Conservation (phyloP, 2,888 invertebrate genomes). For the Pterostichus madidus region DNA sequence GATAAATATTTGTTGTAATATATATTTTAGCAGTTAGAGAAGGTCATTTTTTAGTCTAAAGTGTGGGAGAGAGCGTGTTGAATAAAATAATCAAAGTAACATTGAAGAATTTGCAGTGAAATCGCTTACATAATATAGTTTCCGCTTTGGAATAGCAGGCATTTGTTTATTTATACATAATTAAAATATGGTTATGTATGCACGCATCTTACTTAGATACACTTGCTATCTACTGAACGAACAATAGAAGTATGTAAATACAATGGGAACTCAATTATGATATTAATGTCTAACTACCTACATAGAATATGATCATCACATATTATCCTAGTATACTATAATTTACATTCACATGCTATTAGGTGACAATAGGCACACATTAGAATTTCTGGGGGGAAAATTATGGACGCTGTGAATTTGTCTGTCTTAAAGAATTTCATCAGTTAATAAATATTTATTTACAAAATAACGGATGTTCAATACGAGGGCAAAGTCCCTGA, state of each 20-base stretch:
- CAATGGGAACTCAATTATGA: background rate
- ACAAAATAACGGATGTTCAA: no score
- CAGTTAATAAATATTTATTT: no score
- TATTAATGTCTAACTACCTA: background rate
- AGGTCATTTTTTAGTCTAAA: slow-evolving; percentile 17
- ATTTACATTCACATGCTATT: no score
- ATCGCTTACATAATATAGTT: slow-evolving; percentile 19
- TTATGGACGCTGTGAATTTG: no score
- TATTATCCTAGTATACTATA: no score
- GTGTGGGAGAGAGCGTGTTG: slow-evolving; percentile 7
- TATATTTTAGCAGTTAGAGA: background rate
- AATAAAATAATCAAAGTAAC: slow-evolving; percentile 31
- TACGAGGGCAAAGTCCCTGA: no score
- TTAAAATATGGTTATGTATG: slow-evolving; percentile 9
- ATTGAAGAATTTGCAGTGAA: slow-evolving; percentile 49
- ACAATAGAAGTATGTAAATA: slow-evolving; percentile 16
- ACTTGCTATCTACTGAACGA: background rate
- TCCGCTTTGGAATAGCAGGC: slow-evolving; percentile 11
- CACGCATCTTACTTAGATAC: slow-evolving; percentile 3
- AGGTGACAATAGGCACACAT: no score
- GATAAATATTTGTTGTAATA: no score
- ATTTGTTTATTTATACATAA: slow-evolving; percentile 10
- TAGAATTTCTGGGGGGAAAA: no score
- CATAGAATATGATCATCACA: background rate
- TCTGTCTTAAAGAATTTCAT: no score